Evolutionary conservation across 2,113 vertebrate genomes (phyloP).

Genomic region (Notarius quadriscutis): DNA sequence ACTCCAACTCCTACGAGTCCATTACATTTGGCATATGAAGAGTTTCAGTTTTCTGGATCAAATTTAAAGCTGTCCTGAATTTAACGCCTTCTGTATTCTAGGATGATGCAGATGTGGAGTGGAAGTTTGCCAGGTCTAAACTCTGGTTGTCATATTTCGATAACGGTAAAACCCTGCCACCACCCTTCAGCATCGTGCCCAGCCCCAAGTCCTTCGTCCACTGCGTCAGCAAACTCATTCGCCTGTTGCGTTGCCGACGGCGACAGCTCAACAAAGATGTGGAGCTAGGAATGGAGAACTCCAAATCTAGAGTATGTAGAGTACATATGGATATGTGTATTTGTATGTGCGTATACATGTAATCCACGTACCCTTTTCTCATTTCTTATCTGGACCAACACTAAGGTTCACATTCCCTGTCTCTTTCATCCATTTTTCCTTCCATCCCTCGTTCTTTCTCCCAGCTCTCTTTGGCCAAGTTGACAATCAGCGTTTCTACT

Average conservation of each 20-base stretch:
- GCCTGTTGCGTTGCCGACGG: constrained; percentile 77
- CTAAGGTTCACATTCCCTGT: neutral
- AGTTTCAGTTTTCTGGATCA: neutral
- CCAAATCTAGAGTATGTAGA: constrained; percentile 81
- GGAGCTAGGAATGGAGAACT: constrained; percentile 83
- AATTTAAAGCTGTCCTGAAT: neutral
- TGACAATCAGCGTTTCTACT: neutral
- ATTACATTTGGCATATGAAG: neutral
- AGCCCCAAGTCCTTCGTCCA: constrained; percentile 87
- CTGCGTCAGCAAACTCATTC: constrained; percentile 75
- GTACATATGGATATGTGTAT: neutral
- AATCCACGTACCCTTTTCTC: neutral
- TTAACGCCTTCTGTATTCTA: constrained; percentile 51
- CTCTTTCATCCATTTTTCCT: neutral
- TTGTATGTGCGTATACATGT: constrained; percentile 3
- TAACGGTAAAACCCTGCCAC: constrained; percentile 86
- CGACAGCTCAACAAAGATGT: constrained; percentile 79
- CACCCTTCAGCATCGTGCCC: constrained; percentile 86
- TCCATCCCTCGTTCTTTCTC: neutral
- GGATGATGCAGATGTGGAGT: constrained; percentile 89
- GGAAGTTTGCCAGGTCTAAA: constrained; percentile 89
- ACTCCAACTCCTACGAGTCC: neutral
- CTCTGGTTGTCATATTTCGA: constrained; percentile 89
- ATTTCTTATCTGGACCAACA: neutral
- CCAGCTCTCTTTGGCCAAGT: neutral